Base-by-base conservation (phyloP, 2,113 vertebrate genomes). In the Lamprologus tigripictilis region DNA sequence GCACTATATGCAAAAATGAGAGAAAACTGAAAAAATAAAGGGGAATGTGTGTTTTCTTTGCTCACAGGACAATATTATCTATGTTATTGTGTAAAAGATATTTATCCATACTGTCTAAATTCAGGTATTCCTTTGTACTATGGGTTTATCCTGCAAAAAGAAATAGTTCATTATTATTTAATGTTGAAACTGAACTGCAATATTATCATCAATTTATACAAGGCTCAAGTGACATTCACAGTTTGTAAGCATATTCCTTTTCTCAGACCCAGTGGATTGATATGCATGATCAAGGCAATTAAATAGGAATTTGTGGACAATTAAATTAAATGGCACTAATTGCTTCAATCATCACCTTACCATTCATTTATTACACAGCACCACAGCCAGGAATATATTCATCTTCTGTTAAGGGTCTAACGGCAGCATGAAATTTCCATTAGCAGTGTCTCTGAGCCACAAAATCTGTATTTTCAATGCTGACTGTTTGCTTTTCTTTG, bases 301-400 rank as follows among this genome's bases (percentile, higher is more conserved):
- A 94, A 89, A 92, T 57, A 54, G 53, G 80, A 93, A 89, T 93
- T 92, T 92, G 86, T 90, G 73, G 81, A 84, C 86, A 92, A 91
- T 93, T 94, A 90, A 91, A 95, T 91, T 88, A 88, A 92, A 92
- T 86, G 84, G 88, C 85, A 88, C 92, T 94, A 95, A 94, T 93
- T 92, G 88, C 87, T 84, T 88, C 81, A 92, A 90, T 94, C 76
- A 92, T 89, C 86, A 90, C 71, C 86, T 85, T 40, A 40, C 54
- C 63, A 79, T 90, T 87, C 31, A 58, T 89, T 86, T 89, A 85
- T 86, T 26, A 81, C 58, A 40, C 19, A n/a, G 57, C 81, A 63
- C 31, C 87, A 82, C 31, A 73, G 45, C 37, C 9, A 23, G 66
- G 73, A 86, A 89, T 94, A 61, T 90, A 91, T 90, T 85, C 66